Evolutionary conservation across 2,113 vertebrate genomes (phyloP), one percentile per base, ranked within the genome.

Genomic region (Anguilla japonica): DNA sequence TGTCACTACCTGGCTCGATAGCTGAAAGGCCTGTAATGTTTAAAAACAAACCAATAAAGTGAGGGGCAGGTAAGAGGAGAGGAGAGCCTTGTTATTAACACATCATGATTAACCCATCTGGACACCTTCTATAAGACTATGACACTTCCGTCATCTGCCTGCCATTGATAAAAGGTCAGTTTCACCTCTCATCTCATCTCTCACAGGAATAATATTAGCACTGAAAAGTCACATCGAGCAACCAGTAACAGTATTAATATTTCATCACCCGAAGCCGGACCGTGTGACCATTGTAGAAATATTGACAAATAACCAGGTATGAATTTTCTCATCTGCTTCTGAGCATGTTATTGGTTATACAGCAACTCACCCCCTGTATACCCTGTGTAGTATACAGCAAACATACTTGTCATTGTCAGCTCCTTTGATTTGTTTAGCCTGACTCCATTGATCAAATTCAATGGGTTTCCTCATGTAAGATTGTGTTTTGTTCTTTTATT

Each of bases 91-190:
- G 79, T 41, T 50, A 88, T 90, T 88, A 84, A 93, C 91, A 90
- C 92, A 89, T 53, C 88, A 87, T 93, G 91, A 95, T 91, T 93
- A 93, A 94, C 93, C 92, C 88, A 90, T 93, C 89, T 88, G 91
- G 90, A 89, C 88, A 91, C 90, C 86, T 88, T 92, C 86, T 85
- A 84, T 88, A 86, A 88, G 90, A 90, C 90, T 87, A 86, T 89
- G 89, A 90, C 90, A 88, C 88, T 84, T 26, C 29, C 46, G 53
- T 60, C 82, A 53, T 53, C 82, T 18, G 29, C n/a, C 9, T 53
- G 26, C 14, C n/a, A 39, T 34, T 34, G 82, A 83, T 46, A 60
- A 20, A 56, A 60, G 18, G 22, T 20, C 82, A 60, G 40, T 60
- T 83, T 83, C 82, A 39, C n/a, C 16, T 4, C 79, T 80, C 79